Percentiles rank a stretch among this genome's conserved stretches.
phyloP scores from a whole-genome alignment of 2,797 vertebrate genomes.

The Parotocinclus haroldoi region DNA sequence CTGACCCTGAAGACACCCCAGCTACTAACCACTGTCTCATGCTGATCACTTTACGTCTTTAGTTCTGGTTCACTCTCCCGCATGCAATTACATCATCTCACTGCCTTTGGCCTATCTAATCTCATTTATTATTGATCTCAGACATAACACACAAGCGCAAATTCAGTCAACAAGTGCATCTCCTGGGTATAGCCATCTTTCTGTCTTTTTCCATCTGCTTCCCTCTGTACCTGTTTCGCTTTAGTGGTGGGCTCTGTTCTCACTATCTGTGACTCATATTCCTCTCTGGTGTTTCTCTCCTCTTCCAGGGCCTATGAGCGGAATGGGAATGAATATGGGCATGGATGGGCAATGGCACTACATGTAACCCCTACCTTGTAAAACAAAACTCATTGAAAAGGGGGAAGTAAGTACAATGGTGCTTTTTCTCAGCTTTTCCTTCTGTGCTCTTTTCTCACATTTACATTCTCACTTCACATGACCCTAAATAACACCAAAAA shows the following conservation, averaged over 20 bases:
- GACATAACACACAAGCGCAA: constrained; percentile 35
- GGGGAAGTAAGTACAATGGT: constrained; percentile 95
- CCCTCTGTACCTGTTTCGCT: constrained; percentile 25
- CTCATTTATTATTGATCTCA: constrained; percentile 34
- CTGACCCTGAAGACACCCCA: constrained; percentile 16
- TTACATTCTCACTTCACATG: constrained; percentile 16
- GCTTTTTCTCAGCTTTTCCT: constrained; percentile 70
- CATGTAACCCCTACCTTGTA: constrained; percentile 83
- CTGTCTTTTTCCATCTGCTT: constrained; percentile 53
- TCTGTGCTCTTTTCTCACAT: constrained; percentile 41
- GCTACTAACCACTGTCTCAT: constrained; percentile 16
- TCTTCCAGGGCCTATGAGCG: constrained; percentile 84
- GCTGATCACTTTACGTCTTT: constrained; percentile 11
- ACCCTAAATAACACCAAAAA: constrained; percentile 30
- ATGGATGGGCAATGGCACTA: constrained; percentile 91
- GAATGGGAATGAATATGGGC: constrained; percentile 90
- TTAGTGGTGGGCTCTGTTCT: constrained; percentile 33
- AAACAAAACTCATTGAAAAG: constrained; percentile 84
- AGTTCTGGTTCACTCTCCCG: constrained; percentile 20
- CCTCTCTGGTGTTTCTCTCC: constrained; percentile 61
- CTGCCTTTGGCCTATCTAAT: constrained; percentile 28
- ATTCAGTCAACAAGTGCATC: constrained; percentile 15
- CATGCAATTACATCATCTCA: constrained; percentile 14
- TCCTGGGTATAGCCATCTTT: constrained; percentile 28
- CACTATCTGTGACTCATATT: constrained; percentile 34